Evolutionary conservation across 2,797 vertebrate genomes (phyloP).

Genomic region (Mallotus villosus): DNA sequence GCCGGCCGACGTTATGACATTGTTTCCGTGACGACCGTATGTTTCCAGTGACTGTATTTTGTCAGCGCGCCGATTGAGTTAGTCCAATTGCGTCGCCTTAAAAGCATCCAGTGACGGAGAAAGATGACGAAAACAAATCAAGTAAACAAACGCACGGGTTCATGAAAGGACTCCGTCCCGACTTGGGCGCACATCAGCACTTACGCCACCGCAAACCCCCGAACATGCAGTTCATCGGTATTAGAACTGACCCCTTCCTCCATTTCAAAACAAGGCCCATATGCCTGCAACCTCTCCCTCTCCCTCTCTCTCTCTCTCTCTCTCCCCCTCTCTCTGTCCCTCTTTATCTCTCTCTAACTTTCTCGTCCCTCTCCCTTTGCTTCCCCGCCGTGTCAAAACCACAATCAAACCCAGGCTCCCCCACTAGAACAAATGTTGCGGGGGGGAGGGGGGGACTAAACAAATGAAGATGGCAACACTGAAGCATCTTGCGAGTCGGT

Average conservation of each 20-base stretch:
- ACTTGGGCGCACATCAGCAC: too few relatives aligned
- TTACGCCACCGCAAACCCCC: too few relatives aligned
- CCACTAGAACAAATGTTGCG: too few relatives aligned
- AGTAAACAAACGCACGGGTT: too few relatives aligned
- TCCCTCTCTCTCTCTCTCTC: not conserved
- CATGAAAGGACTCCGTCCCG: too few relatives aligned
- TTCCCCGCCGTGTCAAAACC: conserved; percentile 52
- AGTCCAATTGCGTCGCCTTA: too few relatives aligned
- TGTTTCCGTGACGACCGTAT: too few relatives aligned
- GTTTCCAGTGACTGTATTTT: too few relatives aligned
- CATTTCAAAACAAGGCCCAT: conserved; percentile 53
- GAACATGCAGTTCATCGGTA: conserved; percentile 38
- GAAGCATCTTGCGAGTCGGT: conserved; percentile 53
- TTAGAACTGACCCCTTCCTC: conserved; percentile 28
- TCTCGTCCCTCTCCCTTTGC: not conserved
- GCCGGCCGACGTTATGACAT: too few relatives aligned
- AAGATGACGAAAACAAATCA: not conserved
- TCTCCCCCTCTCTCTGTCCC: conserved; percentile 57
- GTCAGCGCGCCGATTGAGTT: too few relatives aligned
- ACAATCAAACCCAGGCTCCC: conserved; percentile 51
- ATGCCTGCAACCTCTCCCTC: conserved; percentile 40
- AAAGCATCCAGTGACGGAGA: not conserved
- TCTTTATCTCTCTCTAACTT: not conserved
- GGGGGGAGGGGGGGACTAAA: conserved; percentile 36
- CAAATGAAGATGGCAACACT: conserved; percentile 57